Evolutionary conservation across 2,797 vertebrate genomes (phyloP).

Genomic region (Tangara arthus): DNA sequence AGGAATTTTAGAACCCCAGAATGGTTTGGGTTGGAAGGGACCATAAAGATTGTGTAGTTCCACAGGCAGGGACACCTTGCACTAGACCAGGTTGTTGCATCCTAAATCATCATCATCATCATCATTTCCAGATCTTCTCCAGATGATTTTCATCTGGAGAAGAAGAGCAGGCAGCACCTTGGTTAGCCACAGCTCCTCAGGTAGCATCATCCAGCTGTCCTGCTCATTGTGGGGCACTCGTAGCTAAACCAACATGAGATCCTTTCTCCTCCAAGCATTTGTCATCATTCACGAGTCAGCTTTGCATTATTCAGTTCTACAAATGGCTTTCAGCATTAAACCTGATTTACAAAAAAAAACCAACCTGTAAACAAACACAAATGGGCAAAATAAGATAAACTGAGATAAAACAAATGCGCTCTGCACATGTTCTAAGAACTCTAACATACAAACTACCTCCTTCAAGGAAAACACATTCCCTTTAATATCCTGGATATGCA

Average conservation of each 20-base stretch:
- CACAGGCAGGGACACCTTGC: background rate
- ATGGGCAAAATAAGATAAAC: background rate
- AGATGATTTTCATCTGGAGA: background rate
- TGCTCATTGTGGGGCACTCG: background rate
- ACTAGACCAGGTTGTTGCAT: background rate
- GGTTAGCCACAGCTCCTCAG: background rate
- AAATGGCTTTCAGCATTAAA: background rate
- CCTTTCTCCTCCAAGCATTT: background rate
- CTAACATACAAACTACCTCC: background rate
- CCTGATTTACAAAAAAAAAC: background rate
- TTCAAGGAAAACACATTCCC: slow-evolving; percentile 22
- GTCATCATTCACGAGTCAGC: background rate
- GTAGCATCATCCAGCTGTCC: background rate
- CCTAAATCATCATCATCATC: background rate
- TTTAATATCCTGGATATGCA: slow-evolving; percentile 18
- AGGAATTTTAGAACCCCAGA: background rate
- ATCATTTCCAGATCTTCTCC: background rate
- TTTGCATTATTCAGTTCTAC: background rate
- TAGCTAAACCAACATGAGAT: background rate
- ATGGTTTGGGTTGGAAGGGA: background rate
- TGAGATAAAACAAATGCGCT: background rate
- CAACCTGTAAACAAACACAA: background rate
- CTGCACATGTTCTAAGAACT: background rate
- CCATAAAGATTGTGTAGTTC: background rate
- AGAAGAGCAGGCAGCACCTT: background rate